These are phyloP conservation scores for Eudasyphora cyanicolor DNA, from an alignment of 2,888 invertebrate species.

Conservation along the genomic window DNA sequence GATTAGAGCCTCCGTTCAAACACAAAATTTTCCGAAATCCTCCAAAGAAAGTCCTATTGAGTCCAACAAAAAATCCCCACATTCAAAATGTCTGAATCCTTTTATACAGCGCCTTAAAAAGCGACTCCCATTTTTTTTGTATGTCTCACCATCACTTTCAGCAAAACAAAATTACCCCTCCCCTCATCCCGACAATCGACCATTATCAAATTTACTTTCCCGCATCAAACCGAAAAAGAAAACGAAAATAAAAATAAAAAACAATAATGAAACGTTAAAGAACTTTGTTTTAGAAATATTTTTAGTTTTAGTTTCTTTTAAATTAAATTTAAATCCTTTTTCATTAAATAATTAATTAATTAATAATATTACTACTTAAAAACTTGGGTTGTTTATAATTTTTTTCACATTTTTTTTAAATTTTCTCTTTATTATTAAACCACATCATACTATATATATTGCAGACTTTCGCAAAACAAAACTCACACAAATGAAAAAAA, in stretches of 20 bases:
- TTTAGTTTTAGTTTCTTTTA: slow-evolving; percentile 39
- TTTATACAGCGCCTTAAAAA: too few relatives aligned
- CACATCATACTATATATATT: neutral
- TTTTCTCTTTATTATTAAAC: neutral
- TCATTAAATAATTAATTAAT: slow-evolving; percentile 55
- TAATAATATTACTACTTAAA: slow-evolving; percentile 64
- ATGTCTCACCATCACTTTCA: neutral
- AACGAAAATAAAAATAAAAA: neutral
- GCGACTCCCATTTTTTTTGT: too few relatives aligned
- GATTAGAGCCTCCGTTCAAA: too few relatives aligned
- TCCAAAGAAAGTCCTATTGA: too few relatives aligned
- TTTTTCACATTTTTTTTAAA: neutral
- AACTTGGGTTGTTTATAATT: slow-evolving; percentile 26
- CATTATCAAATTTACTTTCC: neutral
- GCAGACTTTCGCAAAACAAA: neutral
- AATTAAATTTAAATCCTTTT: slow-evolving; percentile 54
- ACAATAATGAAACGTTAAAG: neutral
- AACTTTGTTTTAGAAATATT: slow-evolving; percentile 29
- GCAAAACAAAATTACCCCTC: neutral
- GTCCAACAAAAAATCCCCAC: too few relatives aligned
- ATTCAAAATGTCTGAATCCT: too few relatives aligned
- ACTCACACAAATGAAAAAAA: slow-evolving; percentile 4
- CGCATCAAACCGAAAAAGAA: neutral
- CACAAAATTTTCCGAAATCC: too few relatives aligned
- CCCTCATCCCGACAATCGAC: neutral